Conservation (phyloP, 2,113 vertebrate genomes). For the Nesogale talazaci region DNA sequence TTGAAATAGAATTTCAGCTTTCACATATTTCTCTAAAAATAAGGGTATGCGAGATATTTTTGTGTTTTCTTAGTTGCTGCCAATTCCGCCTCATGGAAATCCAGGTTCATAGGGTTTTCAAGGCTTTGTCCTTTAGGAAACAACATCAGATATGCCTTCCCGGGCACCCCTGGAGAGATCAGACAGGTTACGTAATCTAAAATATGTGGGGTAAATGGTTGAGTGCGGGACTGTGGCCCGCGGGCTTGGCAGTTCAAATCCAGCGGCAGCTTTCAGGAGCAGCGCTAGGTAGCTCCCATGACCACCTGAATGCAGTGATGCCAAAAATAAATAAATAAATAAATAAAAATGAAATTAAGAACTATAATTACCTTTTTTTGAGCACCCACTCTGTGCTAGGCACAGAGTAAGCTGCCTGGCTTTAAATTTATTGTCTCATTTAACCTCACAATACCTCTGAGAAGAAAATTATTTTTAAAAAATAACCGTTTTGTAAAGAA, state of each 20-base stretch:
- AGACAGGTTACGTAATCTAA: constrained; percentile 12
- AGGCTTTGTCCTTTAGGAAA: neutral
- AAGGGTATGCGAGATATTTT: neutral
- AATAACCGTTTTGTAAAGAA: constrained; percentile 13
- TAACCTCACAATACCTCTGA: neutral
- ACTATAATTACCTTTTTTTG: neutral
- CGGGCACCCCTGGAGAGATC: neutral
- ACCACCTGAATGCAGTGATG: too few relatives aligned
- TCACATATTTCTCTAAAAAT: neutral
- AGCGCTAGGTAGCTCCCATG: too few relatives aligned
- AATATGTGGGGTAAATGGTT: too few relatives aligned
- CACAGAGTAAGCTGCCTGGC: neutral
- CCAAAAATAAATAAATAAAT: too few relatives aligned
- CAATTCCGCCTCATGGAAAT: neutral
- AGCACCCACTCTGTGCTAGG: neutral
- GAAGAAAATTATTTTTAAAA: constrained; percentile 26
- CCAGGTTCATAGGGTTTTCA: neutral
- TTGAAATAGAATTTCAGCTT: constrained; percentile 28
- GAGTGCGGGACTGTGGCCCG: too few relatives aligned
- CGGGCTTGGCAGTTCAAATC: too few relatives aligned
- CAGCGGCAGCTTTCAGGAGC: too few relatives aligned
- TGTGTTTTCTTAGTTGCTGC: neutral
- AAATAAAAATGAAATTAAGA: too few relatives aligned
- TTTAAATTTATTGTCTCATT: neutral
- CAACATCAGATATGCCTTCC: neutral